Percentiles rank a stretch among this genome's conserved stretches.
phyloP scores from a whole-genome alignment of 2,888 invertebrate genomes.

The Belgica antarctica region DNA sequence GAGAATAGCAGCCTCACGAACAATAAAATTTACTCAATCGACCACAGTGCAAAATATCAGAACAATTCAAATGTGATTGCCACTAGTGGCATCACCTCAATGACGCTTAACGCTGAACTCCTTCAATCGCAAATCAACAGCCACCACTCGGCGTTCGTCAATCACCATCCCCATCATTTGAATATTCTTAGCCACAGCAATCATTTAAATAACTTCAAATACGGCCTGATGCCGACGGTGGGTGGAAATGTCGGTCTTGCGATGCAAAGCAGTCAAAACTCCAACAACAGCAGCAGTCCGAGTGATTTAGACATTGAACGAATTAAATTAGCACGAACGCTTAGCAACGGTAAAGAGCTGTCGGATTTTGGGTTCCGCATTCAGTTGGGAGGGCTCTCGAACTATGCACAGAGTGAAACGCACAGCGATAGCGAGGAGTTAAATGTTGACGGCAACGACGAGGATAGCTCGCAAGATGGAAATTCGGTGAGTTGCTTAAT shows the following conservation, averaged over 20 bases:
- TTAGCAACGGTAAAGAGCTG: slow-evolving; percentile 49
- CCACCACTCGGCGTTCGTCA: slow-evolving; percentile 43
- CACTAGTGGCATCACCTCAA: slow-evolving; percentile 46
- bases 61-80: slow-evolving; percentile 27
- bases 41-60: slow-evolving; percentile 40
- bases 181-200: slow-evolving; percentile 45
- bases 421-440: slow-evolving; percentile 52
- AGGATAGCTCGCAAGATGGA: slow-evolving; percentile 54
- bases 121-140: slow-evolving; percentile 44
- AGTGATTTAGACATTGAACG: slow-evolving; percentile 54
- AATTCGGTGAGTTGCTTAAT: slow-evolving; percentile 52
- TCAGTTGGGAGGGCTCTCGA: slow-evolving; percentile 55
- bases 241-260: slow-evolving; percentile 26
- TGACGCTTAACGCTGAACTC: slow-evolving; percentile 37
- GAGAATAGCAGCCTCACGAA: slow-evolving; percentile 46
- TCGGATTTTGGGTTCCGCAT: slow-evolving; percentile 56
- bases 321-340: slow-evolving; percentile 52
- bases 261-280: not conserved
- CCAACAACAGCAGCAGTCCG: slow-evolving; percentile 38
- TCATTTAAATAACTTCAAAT: slow-evolving; percentile 44
- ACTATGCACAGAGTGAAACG: slow-evolving; percentile 55
- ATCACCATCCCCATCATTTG: slow-evolving; percentile 46
- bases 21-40: slow-evolving; percentile 36
- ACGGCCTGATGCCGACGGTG: slow-evolving; percentile 36
- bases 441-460: slow-evolving; percentile 56